phyloP scores from a whole-genome alignment of 2,113 vertebrate species.

The Dicrurus megarhynchus region DNA sequence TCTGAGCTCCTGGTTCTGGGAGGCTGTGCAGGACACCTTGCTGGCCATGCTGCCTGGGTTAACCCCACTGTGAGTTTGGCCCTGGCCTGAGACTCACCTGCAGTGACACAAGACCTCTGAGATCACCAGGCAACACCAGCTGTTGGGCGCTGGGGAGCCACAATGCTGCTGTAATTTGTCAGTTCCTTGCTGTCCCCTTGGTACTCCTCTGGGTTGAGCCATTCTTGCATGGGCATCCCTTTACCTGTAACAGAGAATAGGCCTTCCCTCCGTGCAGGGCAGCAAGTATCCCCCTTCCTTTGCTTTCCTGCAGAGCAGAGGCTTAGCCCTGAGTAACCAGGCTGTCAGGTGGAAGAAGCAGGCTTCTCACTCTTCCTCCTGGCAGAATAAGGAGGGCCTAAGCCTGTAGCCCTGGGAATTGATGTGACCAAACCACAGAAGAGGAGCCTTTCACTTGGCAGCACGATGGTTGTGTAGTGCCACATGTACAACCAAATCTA shows the following conservation, averaged over 20 bases:
- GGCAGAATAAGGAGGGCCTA: neutral
- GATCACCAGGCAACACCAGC: neutral
- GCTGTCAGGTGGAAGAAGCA: neutral
- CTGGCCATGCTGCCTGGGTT: neutral
- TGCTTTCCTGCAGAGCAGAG: neutral
- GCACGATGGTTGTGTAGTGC: neutral
- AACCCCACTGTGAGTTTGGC: neutral
- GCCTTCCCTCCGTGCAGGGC: neutral
- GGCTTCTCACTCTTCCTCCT: neutral
- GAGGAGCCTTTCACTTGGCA: neutral
- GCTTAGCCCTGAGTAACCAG: neutral
- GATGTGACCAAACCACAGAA: neutral
- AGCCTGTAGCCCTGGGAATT: neutral
- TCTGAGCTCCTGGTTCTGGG: neutral
- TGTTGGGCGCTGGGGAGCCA: accelerated
- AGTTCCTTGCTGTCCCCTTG: neutral
- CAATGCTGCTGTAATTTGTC: neutral
- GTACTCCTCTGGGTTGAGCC: neutral
- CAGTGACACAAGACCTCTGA: neutral
- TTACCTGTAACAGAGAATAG: neutral
- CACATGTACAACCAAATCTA: neutral
- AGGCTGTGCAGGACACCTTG: neutral
- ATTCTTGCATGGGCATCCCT: neutral
- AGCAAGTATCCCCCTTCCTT: neutral
- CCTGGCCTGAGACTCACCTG: neutral